Conservation (phyloP, 1,140 invertebrate species). For the Proctacanthus coquilletti region DNA sequence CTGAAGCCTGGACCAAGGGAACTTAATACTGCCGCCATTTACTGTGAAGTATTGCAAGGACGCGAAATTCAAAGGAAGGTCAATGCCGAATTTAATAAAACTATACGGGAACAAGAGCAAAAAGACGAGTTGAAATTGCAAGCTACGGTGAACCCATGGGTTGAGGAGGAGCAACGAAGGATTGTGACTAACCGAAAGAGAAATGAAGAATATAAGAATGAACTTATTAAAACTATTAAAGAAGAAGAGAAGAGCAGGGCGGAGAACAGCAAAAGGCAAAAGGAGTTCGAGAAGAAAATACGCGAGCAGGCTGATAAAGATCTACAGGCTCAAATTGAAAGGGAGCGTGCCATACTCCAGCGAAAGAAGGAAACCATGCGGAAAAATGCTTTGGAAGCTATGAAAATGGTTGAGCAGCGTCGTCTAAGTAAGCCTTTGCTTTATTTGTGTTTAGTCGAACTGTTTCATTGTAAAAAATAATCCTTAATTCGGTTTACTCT, state of each 20-base stretch:
- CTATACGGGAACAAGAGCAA: constrained; percentile 8
- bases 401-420: constrained; percentile 17
- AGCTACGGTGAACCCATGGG: constrained; percentile 14
- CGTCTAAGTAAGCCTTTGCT: constrained; percentile 11
- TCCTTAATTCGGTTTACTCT: no score
- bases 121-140: constrained; percentile 13
- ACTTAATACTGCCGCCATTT: constrained; percentile 16
- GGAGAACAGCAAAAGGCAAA: constrained; percentile 13
- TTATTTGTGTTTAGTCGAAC: background rate
- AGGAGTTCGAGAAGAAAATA: constrained; percentile 1
- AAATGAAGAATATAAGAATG: constrained; percentile 15
- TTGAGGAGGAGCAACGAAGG: constrained; percentile 16
- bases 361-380: constrained; percentile 11
- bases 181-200: constrained; percentile 10
- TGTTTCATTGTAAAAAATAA: no score
- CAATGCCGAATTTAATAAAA: constrained; percentile 16
- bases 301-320: constrained; percentile 7
- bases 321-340: constrained; percentile 10
- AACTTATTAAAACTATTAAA: constrained; percentile 14
- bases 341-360: constrained; percentile 9
- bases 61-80: constrained; percentile 18
- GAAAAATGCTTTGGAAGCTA: constrained; percentile 18
- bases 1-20: constrained; percentile 20
- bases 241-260: constrained; percentile 10
- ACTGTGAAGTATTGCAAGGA: constrained; percentile 19